A percentile compares a stretch with the other conserved stretches of the same genome.
Conservation (phyloP, 2,797 vertebrate genomes). For the Distichodus sexfasciatus region DNA sequence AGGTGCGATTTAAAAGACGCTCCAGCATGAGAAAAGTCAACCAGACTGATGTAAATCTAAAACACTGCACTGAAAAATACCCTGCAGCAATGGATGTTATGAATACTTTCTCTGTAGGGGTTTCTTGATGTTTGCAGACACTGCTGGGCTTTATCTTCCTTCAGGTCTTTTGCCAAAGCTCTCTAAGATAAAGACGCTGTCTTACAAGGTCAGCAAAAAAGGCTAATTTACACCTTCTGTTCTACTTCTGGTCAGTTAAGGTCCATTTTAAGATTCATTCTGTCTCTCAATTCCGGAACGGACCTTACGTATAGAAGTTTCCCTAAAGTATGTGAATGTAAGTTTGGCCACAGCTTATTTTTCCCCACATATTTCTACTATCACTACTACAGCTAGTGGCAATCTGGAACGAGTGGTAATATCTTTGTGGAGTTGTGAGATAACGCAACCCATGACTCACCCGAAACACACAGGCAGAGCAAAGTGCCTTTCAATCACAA, state of each 20-base stretch:
- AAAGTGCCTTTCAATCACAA: conserved; percentile 53
- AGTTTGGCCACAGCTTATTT: background rate
- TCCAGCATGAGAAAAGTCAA: background rate
- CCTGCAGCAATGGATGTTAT: conserved; percentile 52
- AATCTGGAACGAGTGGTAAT: conserved; percentile 30
- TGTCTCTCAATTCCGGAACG: too few species aligned
- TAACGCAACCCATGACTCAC: conserved; percentile 69
- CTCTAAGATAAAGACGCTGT: background rate
- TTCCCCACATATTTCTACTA: background rate
- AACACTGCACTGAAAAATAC: conserved; percentile 49
- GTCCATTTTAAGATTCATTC: too few species aligned
- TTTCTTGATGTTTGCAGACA: conserved; percentile 45
- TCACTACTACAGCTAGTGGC: conserved; percentile 2
- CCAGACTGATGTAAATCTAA: background rate
- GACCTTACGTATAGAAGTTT: too few species aligned
- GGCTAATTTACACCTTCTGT: background rate
- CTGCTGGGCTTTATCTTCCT: conserved; percentile 51
- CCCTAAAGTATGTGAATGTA: background rate
- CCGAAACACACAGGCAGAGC: conserved; percentile 58
- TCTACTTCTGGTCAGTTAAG: too few species aligned
- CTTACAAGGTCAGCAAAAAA: background rate
- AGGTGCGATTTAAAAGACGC: conserved; percentile 1
- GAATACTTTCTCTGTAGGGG: conserved; percentile 52
- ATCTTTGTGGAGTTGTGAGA: conserved; percentile 53
- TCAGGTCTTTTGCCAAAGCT: conserved; percentile 61